Evolutionary conservation across 2,797 vertebrate species (phyloP).

Genomic region (Falco cherrug): DNA sequence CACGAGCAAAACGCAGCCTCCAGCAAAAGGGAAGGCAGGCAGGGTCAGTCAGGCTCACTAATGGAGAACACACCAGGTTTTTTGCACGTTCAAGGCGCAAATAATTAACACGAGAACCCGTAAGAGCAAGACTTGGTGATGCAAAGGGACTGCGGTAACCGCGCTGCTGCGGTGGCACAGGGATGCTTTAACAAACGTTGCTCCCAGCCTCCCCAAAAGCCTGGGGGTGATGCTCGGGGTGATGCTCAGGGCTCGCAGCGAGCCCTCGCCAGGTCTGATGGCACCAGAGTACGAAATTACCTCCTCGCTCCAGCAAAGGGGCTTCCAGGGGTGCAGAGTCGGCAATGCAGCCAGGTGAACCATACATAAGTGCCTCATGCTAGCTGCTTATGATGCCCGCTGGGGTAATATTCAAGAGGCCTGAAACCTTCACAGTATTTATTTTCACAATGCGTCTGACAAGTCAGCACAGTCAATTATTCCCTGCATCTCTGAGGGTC

Average conservation of each 20-base stretch:
- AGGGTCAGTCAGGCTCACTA: accelerated
- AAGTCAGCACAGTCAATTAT: neutral
- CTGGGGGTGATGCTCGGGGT: neutral
- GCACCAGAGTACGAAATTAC: neutral
- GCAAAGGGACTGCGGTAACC: neutral
- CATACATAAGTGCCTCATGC: accelerated
- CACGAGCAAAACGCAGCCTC: accelerated
- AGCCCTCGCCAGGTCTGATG: neutral
- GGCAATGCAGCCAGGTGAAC: neutral
- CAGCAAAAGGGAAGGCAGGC: neutral
- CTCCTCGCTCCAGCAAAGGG: neutral
- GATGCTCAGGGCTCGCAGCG: accelerated
- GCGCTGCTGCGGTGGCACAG: accelerated
- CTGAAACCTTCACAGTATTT: accelerated
- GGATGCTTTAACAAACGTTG: neutral
- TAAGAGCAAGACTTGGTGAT: accelerated
- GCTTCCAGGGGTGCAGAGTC: neutral
- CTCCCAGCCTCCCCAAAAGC: neutral
- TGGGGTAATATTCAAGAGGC: accelerated
- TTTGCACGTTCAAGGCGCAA: accelerated
- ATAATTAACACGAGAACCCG: accelerated
- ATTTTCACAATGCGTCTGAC: neutral
- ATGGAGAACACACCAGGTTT: accelerated
- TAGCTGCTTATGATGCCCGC: accelerated
- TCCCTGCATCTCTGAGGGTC: neutral